Evolutionary conservation across 2,113 vertebrate species (phyloP), one percentile per base, ranked within the genome.

Genomic region (Lampris incognitus): DNA sequence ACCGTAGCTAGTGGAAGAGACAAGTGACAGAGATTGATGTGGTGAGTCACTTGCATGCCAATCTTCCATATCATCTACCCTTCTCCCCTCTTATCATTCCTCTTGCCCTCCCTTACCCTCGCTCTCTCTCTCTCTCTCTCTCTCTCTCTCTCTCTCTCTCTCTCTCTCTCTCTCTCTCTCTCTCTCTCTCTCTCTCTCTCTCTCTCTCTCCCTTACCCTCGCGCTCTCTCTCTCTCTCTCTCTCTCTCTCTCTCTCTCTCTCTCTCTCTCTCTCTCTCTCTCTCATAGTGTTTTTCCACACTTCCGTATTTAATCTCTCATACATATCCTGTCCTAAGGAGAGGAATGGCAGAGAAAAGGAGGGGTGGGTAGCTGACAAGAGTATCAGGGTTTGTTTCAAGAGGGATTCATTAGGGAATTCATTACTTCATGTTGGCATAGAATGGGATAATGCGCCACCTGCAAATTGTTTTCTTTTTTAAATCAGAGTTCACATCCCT

Each of bases 161-260:
- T 24, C 1, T 56, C 38, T 54, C 50, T 68, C 52, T 41, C 11
- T 40, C 49, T 68, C 50, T 24, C 52, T 6, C 40, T 55, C 37
- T 42, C 50, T 55, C 50, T 56, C 10, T 64, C 62, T 64, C 62
- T 64, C 42, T 64, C 42, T 64, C 42, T 64, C 62, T 64, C 62
- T 64, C 62, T 64, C 62, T 49, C 62, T 37, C 24, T 50, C 24
- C 0, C 24, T 24, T n/a, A n/a, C n/a, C n/a, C n/a, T n/a, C n/a
- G n/a, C n/a, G n/a, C 24, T 24, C 24, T 24, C 24, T 24, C 24
- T 24, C 24, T 24, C 24, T 24, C 24, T 24, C 24, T 24, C 24
- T 24, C 48, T 24, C 58, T 61, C 41, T 49, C n/a, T 42, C 39
- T 9, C 63, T 61, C 62, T n/a, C 41, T 2, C 44, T 39, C 74